Evolutionary conservation across 2,113 vertebrate species (phyloP).

Genomic region (Picathartes gymnocephalus): DNA sequence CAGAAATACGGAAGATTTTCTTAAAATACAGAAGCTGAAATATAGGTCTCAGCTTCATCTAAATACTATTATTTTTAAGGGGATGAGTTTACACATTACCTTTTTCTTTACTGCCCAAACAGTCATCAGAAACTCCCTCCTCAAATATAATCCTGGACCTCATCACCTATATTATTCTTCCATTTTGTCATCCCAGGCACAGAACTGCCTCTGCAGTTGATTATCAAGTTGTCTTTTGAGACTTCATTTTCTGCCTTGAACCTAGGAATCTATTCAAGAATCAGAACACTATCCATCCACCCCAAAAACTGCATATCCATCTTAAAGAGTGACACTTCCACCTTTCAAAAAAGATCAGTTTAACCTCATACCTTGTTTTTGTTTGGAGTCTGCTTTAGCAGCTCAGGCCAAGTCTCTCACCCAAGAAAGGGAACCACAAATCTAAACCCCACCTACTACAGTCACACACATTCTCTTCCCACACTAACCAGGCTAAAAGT

Average conservation of each 20-base stretch:
- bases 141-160: not conserved
- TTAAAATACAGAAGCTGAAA: not conserved
- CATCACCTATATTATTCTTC: not conserved
- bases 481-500: not conserved
- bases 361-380: not conserved
- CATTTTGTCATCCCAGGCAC: not conserved
- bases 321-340: not conserved
- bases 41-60: not conserved
- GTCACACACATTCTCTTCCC: not conserved
- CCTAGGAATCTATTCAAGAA: not conserved
- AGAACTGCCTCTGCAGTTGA: not conserved
- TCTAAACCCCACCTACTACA: not conserved
- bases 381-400: not conserved
- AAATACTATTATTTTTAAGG: not conserved
- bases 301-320: not conserved
- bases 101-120: not conserved
- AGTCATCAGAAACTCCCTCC: not conserved
- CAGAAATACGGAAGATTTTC: not conserved
- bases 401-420: not conserved
- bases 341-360: not conserved
- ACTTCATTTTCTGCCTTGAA: not conserved
- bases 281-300: not conserved
- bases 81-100: not conserved
- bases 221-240: not conserved
- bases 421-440: not conserved